Base-by-base conservation (phyloP, 2,797 vertebrate species). In the Hydrocynus forskahlii region DNA sequence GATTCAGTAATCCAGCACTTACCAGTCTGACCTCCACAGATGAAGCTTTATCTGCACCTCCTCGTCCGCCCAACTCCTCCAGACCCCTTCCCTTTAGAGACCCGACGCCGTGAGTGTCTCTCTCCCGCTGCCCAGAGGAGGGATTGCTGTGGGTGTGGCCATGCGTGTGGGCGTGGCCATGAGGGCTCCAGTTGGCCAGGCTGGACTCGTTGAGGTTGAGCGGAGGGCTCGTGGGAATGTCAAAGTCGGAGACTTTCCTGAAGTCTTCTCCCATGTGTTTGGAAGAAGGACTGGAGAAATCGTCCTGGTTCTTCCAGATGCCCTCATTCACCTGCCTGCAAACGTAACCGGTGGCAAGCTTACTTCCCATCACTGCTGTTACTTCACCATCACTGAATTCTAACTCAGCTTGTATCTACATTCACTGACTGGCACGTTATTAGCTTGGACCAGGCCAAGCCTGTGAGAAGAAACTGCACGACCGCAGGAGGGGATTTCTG, bases 11-110 rank as follows among this genome's bases (percentile, higher is more conserved):
- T 7, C 0, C 6, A 55, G 17, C 73, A 25, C 91, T 63, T 91
- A 95, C 94, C 94, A 95, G 90, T 85, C 95, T 95, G 87, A 99
- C 98, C 92, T 99, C 98, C 83, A 98, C 94, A 0, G 97, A 97
- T 62, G 96, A 93, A 0, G 96, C 95, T 88, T 97, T 98, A 85
- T 99, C 97, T 1, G 89, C 85, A 0, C 93, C 96, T 78, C 94
- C 92, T 69, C 97, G 96, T 78, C 95, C 90, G 55, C 96, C 93
- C 29, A 95, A 90, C 76, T 99, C 97, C 0, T 96, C 95, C 52
- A 94, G 89, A 17, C 93, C 94, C 86, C 96, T 95, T 16, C 95
- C 94, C 86, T 96, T 97, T 88, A 94, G 93, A 0, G 94, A 92
- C 0, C 95, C 93, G 80, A 93, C 93, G 81, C 85, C 78, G 69